Evolutionary conservation across 2,888 invertebrate genomes (phyloP).

Genomic region (Polyommatus iphigenia): DNA sequence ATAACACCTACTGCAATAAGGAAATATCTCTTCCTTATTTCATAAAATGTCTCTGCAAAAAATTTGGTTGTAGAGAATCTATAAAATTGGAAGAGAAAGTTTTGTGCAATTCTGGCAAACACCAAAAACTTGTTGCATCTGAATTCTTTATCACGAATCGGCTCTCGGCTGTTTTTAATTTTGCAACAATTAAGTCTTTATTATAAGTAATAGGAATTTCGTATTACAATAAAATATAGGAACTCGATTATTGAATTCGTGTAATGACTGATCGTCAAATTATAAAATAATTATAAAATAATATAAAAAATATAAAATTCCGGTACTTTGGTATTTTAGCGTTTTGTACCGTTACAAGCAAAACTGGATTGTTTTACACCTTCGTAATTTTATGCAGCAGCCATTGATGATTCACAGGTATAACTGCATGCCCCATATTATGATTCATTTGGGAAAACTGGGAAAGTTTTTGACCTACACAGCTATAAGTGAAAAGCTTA

Average conservation of each 20-base stretch:
- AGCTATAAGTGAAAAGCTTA: background rate
- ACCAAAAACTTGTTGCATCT: conserved; percentile 9
- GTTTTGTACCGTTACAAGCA: conserved; percentile 18
- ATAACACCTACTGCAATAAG: too few species aligned
- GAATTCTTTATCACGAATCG: background rate
- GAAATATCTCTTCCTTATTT: too few species aligned
- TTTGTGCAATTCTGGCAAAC: background rate
- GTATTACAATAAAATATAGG: background rate
- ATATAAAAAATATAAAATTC: conserved; percentile 20
- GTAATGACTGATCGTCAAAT: background rate
- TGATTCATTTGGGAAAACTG: background rate
- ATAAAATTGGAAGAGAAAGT: background rate
- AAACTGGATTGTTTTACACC: conserved; percentile 7
- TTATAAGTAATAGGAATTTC: background rate
- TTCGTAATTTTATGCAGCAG: background rate
- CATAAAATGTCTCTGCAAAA: background rate
- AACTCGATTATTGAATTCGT: background rate
- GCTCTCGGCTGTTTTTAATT: too few species aligned
- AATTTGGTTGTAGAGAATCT: background rate
- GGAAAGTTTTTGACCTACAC: background rate
- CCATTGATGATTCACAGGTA: conserved; percentile 15
- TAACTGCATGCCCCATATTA: background rate
- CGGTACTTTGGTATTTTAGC: conserved; percentile 9
- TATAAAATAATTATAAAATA: too few species aligned
- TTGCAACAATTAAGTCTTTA: too few species aligned